A percentile compares a stretch with the other conserved stretches of the same genome.
phyloP scores from a whole-genome alignment of 1,140 invertebrate genomes.

The Oedothorax gibbosus region DNA sequence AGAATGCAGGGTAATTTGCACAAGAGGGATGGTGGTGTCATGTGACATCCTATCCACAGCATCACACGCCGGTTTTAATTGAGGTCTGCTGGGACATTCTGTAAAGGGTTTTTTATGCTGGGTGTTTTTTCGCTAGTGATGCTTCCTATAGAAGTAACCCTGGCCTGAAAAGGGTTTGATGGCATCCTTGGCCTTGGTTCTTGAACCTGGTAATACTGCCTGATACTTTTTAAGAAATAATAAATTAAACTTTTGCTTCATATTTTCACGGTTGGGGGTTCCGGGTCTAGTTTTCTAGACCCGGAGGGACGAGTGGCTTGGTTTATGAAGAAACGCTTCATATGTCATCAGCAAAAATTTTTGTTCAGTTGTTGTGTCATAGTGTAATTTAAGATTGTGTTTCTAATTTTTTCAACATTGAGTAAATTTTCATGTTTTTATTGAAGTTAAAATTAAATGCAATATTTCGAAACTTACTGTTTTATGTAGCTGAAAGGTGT shows the following conservation, averaged over 20 bases:
- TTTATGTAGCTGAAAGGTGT: too few species aligned
- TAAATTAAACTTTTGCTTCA: background rate
- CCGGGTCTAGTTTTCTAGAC: too few species aligned
- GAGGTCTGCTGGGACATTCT: background rate
- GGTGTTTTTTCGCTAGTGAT: conserved; percentile 11
- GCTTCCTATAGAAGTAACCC: conserved; percentile 31
- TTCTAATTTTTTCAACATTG: too few species aligned
- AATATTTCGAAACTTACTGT: too few species aligned
- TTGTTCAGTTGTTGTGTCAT: too few species aligned
- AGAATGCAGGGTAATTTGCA: background rate
- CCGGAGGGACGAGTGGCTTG: too few species aligned
- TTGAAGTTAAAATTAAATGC: too few species aligned
- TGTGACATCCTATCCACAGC: conserved; percentile 29
- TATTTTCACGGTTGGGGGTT: background rate
- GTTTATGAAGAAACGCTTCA: too few species aligned
- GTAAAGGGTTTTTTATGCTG: background rate
- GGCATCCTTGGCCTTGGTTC: conserved; percentile 19
- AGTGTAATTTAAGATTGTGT: too few species aligned
- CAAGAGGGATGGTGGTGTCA: background rate
- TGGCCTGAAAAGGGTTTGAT: conserved; percentile 12
- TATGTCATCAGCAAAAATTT: too few species aligned
- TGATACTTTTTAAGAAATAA: background rate
- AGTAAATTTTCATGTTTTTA: too few species aligned
- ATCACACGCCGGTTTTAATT: conserved; percentile 24
- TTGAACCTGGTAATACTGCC: background rate